Percentiles rank a stretch among this genome's conserved stretches.
Evolutionary conservation across 2,797 vertebrate species (phyloP).

Genomic region (Channallabes apus): DNA sequence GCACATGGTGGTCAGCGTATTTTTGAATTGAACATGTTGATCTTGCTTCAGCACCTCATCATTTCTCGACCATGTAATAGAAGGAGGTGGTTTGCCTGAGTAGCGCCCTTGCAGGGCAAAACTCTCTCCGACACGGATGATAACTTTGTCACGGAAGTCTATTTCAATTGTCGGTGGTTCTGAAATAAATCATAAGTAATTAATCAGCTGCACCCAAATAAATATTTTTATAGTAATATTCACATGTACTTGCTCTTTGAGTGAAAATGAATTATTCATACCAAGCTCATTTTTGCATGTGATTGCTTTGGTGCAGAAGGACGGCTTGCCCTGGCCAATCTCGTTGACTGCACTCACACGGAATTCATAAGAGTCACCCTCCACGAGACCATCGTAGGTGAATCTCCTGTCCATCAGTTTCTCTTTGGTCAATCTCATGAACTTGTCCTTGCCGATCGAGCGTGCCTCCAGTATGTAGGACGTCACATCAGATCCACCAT

Average conservation of each 20-base stretch:
- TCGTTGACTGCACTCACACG: slow-evolving; percentile 93
- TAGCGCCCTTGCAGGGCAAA: slow-evolving; percentile 89
- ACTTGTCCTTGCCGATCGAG: slow-evolving; percentile 96
- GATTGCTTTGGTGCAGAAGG: slow-evolving; percentile 93
- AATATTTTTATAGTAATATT: not conserved
- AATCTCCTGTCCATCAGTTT: slow-evolving; percentile 87
- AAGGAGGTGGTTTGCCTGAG: slow-evolving; percentile 91
- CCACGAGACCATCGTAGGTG: slow-evolving; percentile 85
- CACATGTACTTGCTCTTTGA: not conserved
- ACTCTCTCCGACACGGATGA: slow-evolving; percentile 89
- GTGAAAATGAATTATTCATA: slow-evolving; percentile 63
- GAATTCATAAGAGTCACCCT: slow-evolving; percentile 93
- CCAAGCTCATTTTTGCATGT: slow-evolving; percentile 95
- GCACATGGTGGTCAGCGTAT: slow-evolving; percentile 84
- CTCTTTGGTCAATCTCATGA: slow-evolving; percentile 86
- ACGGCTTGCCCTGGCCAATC: slow-evolving; percentile 92
- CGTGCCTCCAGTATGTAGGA: slow-evolving; percentile 92
- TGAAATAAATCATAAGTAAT: slow-evolving; percentile 63
- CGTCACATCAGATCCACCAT: slow-evolving; percentile 93
- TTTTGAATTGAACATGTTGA: slow-evolving; percentile 85
- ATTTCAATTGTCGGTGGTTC: slow-evolving; percentile 94
- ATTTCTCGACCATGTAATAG: slow-evolving; percentile 88
- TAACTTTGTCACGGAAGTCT: slow-evolving; percentile 94
- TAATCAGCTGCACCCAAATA: not conserved
- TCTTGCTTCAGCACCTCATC: slow-evolving; percentile 85